Evolutionary conservation across 2,888 invertebrate genomes (phyloP), one percentile per base, ranked within the genome.

Genomic region (Synergus umbraculus): DNA sequence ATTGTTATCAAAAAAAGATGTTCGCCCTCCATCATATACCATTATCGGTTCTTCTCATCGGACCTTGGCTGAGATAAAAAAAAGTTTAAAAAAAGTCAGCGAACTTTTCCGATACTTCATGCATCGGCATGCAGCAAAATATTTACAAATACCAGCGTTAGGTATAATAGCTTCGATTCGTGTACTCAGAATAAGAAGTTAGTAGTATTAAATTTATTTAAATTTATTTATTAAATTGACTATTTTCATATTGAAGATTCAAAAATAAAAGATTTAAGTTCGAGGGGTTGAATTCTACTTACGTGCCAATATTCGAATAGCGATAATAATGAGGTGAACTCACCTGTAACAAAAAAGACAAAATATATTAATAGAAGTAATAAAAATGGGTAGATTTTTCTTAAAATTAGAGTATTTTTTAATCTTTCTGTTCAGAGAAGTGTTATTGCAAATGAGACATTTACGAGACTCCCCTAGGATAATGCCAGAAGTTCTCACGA

Each of bases 41-140:
- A 79, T 76, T 79, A 76, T 76, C 18, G 22, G 22, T 1, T 60
- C 44, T 46, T 79, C 65, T 49, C 49, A 60, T 10, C 2, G 67
- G 73, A 78, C 78, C 54, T 79, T 44, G 73, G 22, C 22, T 13
- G 15, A 54, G 44, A n/a, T 29, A 37, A 15, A 67, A 54, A 78
- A 66, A 18, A 60, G 66, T 10, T 18, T 8, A n/a, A 66, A n/a
- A 66, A 41, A 46, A n/a, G n/a, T 9, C 0, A n/a, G 29, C 46
- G 66, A 58, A 67, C 60, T 79, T 76, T 63, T 79, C 76, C 79
- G 67, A 76, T 79, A 76, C 76, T 76, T 76, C 41, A 37, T 29
- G 46, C 29, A 43, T n/a, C 9, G 54, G 2, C 9, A 2, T 63
- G 29, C 10, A 29, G 29, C 12, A 63, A 22, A 22, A 13, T 29